phyloP scores from a whole-genome alignment of 2,888 invertebrate species.

The Napeogenes inachia region DNA sequence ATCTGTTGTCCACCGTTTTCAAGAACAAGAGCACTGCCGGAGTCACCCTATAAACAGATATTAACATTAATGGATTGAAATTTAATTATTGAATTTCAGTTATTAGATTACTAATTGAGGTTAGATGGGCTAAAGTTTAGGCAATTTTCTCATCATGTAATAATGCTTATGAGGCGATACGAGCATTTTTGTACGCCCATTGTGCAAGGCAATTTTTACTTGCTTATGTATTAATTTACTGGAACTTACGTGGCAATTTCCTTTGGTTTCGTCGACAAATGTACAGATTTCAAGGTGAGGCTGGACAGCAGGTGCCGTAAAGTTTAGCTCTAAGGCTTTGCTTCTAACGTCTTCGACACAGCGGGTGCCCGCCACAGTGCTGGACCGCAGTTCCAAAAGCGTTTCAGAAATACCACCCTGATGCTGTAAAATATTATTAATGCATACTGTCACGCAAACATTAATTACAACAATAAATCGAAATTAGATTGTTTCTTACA shows the following conservation, averaged over 20 bases:
- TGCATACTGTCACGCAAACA: too few relatives aligned
- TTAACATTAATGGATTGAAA: background rate
- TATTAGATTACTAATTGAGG: too few relatives aligned
- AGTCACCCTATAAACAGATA: conserved; percentile 43
- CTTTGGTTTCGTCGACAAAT: conserved; percentile 40
- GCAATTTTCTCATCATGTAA: background rate
- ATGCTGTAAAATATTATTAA: conserved; percentile 31
- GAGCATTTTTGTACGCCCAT: too few relatives aligned
- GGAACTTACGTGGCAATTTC: conserved; percentile 53
- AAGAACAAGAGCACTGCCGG: conserved; percentile 46
- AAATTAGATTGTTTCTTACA: conserved; percentile 28
- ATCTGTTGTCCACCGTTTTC: conserved; percentile 32
- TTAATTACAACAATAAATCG: too few relatives aligned
- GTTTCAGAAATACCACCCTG: conserved; percentile 41
- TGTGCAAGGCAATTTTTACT: too few relatives aligned
- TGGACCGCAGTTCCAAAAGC: conserved; percentile 32
- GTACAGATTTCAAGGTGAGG: conserved; percentile 53
- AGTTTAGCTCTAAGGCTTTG: conserved; percentile 32
- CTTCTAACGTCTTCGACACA: conserved; percentile 34
- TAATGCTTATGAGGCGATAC: too few relatives aligned
- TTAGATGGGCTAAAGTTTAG: too few relatives aligned
- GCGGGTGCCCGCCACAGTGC: conserved; percentile 33
- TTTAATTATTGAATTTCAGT: background rate
- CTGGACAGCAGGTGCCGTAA: conserved; percentile 42
- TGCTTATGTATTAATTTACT: too few relatives aligned